Evolutionary conservation across 2,113 vertebrate species (phyloP).

Genomic region (Oostethus manadensis): DNA sequence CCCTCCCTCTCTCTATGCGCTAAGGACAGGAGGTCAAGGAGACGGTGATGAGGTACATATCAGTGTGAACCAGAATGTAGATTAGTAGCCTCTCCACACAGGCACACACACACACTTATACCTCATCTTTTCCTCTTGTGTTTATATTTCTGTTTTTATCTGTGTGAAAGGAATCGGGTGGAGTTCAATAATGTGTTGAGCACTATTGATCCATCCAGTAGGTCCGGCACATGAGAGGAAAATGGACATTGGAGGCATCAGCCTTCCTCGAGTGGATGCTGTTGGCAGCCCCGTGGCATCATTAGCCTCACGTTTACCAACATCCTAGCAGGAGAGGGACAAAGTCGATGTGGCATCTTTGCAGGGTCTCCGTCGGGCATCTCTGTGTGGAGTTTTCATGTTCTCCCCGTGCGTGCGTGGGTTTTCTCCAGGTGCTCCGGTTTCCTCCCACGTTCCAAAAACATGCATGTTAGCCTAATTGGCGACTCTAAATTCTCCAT

Average conservation of each 20-base stretch:
- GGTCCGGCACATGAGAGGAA: constrained; percentile 43
- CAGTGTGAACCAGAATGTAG: constrained; percentile 66
- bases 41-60: constrained; percentile 66
- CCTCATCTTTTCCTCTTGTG: constrained; percentile 49
- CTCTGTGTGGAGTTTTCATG: no score
- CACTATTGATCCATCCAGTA: constrained; percentile 63
- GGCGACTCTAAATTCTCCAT: no score
- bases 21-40: constrained; percentile 67
- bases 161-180: constrained; percentile 65
- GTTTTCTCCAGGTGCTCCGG: no score
- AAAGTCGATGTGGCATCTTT: constrained; percentile 20
- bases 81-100: constrained; percentile 55
- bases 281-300: constrained; percentile 27
- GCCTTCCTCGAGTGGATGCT: neutral
- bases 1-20: neutral
- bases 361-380: no score
- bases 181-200: constrained; percentile 73
- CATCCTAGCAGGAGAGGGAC: constrained; percentile 20
- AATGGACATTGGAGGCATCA: constrained; percentile 56
- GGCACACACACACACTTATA: constrained; percentile 25
- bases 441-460: no score
- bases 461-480: no score
- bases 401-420: no score
- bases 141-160: constrained; percentile 67
- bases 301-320: constrained; percentile 51